Evolutionary conservation across 1,140 invertebrate species (phyloP).

Genomic region (Aphelinus certus): DNA sequence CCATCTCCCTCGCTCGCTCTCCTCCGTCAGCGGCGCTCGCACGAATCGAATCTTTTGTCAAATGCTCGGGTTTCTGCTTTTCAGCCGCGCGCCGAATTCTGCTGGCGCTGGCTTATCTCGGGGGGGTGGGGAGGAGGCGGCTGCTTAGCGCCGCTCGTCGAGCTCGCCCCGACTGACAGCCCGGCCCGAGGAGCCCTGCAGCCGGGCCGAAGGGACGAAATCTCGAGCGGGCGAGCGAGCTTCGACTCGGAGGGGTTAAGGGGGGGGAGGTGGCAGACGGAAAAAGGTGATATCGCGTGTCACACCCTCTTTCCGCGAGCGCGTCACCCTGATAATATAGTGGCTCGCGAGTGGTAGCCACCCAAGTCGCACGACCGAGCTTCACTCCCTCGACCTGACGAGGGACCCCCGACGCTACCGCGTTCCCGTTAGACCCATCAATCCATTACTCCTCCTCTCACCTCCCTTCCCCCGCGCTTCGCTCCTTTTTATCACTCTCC

Average conservation of each 20-base stretch:
- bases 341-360: background rate
- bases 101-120: background rate
- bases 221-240: background rate
- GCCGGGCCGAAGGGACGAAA: background rate
- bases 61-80: constrained; percentile 21
- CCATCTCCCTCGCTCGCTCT: background rate
- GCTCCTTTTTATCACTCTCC: background rate
- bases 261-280: background rate
- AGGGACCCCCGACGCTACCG: background rate
- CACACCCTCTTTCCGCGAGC: constrained; percentile 32
- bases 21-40: background rate
- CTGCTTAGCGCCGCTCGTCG: background rate
- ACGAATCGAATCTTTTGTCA: constrained; percentile 29
- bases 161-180: background rate
- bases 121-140: background rate
- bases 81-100: background rate
- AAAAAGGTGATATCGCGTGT: constrained; percentile 39
- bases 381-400: background rate
- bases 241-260: no score
- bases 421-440: constrained; percentile 9
- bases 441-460: constrained; percentile 4
- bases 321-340: constrained; percentile 37
- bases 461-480: background rate
- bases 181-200: background rate
- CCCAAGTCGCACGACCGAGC: constrained; percentile 28